Evolutionary conservation across 1,140 invertebrate genomes (phyloP).

Genomic region (Drosophila kepulauana): DNA sequence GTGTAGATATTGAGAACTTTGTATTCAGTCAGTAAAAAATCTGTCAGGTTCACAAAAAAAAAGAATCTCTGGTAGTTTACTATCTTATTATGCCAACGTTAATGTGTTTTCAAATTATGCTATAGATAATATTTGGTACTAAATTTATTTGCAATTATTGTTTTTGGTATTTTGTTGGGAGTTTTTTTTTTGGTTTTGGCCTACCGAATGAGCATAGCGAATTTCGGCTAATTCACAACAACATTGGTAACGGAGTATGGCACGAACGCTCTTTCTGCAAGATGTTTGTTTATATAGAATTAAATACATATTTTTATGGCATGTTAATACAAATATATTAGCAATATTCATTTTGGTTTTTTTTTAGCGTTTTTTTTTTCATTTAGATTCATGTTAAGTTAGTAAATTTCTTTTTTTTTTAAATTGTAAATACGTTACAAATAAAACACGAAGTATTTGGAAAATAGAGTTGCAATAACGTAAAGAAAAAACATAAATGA

Average conservation of each 20-base stretch:
- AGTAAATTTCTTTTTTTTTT: slow-evolving; percentile 11
- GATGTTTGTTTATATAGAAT: slow-evolving; percentile 82
- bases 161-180: slow-evolving; percentile 40
- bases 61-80: slow-evolving; percentile 24
- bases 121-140: slow-evolving; percentile 33
- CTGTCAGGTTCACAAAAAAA: slow-evolving; percentile 51
- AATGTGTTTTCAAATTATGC: slow-evolving; percentile 35
- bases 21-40: slow-evolving; percentile 75
- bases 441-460: slow-evolving; percentile 14
- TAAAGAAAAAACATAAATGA: slow-evolving; percentile 44
- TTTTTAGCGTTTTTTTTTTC: slow-evolving; percentile 34
- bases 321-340: slow-evolving; percentile 42
- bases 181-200: slow-evolving; percentile 67
- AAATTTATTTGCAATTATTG: slow-evolving; percentile 20
- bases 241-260: slow-evolving; percentile 85
- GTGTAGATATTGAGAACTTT: slow-evolving; percentile 32
- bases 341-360: slow-evolving; percentile 17
- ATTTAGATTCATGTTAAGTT: slow-evolving; percentile 24
- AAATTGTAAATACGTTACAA: slow-evolving; percentile 9
- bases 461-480: slow-evolving; percentile 25
- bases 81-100: slow-evolving; percentile 53
- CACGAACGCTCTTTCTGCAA: slow-evolving; percentile 85
- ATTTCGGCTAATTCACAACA: slow-evolving; percentile 85
- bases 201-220: slow-evolving; percentile 85
- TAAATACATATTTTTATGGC: slow-evolving; percentile 78